Conservation (phyloP, 2,888 invertebrate genomes). For the Anarsia innoxiella region DNA sequence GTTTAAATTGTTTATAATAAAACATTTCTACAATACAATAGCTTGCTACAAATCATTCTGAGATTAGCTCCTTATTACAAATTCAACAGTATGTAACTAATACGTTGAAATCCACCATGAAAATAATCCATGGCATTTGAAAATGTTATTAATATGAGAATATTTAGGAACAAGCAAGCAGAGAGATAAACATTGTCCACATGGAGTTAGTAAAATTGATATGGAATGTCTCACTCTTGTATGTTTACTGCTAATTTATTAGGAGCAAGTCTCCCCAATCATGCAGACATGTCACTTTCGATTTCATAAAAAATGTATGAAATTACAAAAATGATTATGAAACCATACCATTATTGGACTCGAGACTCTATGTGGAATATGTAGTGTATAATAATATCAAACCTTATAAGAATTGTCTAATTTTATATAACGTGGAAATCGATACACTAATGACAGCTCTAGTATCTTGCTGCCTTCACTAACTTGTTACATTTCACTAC, state of each 20-base stretch:
- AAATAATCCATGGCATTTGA: too few species aligned
- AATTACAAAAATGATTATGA: slow-evolving; percentile 70
- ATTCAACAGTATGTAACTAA: too few species aligned
- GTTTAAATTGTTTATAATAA: too few species aligned
- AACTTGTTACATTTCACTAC: slow-evolving; percentile 61
- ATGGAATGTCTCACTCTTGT: slow-evolving; percentile 75
- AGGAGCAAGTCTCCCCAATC: slow-evolving; percentile 46
- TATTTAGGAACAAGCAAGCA: too few species aligned
- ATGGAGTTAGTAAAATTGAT: slow-evolving; percentile 42
- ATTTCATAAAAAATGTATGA: slow-evolving; percentile 72
- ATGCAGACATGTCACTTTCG: slow-evolving; percentile 59
- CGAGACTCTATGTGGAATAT: slow-evolving; percentile 40
- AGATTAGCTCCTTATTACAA: too few species aligned
- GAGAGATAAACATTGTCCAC: too few species aligned
- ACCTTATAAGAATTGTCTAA: slow-evolving; percentile 51
- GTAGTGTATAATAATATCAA: slow-evolving; percentile 68
- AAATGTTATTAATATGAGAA: too few species aligned
- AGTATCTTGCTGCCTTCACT: slow-evolving; percentile 39
- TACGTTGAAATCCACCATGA: too few species aligned
- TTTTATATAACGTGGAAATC: slow-evolving; percentile 53
- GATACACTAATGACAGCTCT: slow-evolving; percentile 44
- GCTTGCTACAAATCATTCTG: too few species aligned
- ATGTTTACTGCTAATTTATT: slow-evolving; percentile 55
- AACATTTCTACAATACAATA: too few species aligned
- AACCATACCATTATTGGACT: slow-evolving; percentile 55